A percentile compares a stretch with the other conserved stretches of the same genome.
phyloP scores from a whole-genome alignment of 2,797 vertebrate genomes.

The Manis pentadactyla region DNA sequence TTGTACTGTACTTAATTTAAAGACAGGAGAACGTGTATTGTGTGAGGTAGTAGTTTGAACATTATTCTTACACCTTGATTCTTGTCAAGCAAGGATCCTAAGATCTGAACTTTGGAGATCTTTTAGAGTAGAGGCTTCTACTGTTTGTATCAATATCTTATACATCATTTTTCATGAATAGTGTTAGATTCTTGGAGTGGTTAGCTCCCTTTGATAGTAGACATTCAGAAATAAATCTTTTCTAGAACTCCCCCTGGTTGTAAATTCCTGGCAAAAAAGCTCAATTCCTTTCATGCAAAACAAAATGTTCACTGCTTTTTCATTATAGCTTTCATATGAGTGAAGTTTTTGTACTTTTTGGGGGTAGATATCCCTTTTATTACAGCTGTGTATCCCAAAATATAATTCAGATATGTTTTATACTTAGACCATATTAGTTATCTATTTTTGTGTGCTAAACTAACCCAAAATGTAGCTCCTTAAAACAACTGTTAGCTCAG shows the following conservation, averaged over 20 bases:
- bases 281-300: background rate
- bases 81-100: background rate
- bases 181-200: background rate
- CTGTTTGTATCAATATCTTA: background rate
- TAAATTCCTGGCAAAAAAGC: background rate
- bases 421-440: background rate
- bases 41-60: background rate
- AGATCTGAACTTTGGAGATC: background rate
- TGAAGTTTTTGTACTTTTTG: background rate
- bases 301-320: background rate
- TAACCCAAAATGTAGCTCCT: background rate
- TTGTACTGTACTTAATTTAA: background rate
- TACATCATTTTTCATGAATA: background rate
- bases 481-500: background rate
- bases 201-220: background rate
- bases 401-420: background rate
- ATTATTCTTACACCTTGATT: background rate
- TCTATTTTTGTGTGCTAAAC: background rate
- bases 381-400: background rate
- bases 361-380: background rate
- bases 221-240: background rate
- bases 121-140: background rate
- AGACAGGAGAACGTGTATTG: background rate
- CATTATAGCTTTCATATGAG: background rate
- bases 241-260: background rate